Base-by-base conservation (phyloP, 2,888 invertebrate species). In the Kryphioiulus occultus region DNA sequence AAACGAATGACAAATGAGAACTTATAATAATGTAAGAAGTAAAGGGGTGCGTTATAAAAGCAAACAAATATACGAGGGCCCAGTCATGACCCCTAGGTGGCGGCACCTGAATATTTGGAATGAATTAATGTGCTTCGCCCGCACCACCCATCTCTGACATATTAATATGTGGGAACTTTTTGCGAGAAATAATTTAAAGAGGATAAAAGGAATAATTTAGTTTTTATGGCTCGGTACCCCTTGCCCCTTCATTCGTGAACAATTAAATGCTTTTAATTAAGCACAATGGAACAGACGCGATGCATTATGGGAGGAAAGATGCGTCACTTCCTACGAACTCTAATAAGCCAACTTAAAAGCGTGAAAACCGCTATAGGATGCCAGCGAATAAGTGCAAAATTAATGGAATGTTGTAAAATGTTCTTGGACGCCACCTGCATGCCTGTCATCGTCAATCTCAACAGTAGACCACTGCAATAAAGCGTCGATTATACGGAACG, bases 61-160 rank as follows among this genome's bases (percentile, higher is more conserved):
- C 84, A 84, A 84, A 84, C 84, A 84, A 84, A 84, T 84, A 84
- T 84, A 42, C 35, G 42, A 84, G 42, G 84, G 84, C 35, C 84
- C n/a, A 42, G 35, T 19, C n/a, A 84, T 84, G 35, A 84, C 84
- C 84, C 42, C 84, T 22, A 35, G 84, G 35, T 39, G 84, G 84
- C 84, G 42, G 35, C 84, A 84, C 22, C 35, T 68, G 68, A 68
- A 68, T 68, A 68, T 68, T 26, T 68, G 68, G 26, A 68, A 68
- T 68, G 68, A 68, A 26, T 68, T 68, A 68, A 68, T 68, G 68
- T n/a, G 7, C 68, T 68, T 9, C 68, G 10, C 68, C 68, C 68
- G 68, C 68, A 68, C 68, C 68, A 68, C 68, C 68, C 68, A 68
- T 68, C 68, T 26, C 68, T 68, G 68, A 22, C 68, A 68, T 68